These are phyloP conservation scores for Gastrophryne carolinensis DNA, from an alignment of 2,797 vertebrate species.

Conservation along the genomic window DNA sequence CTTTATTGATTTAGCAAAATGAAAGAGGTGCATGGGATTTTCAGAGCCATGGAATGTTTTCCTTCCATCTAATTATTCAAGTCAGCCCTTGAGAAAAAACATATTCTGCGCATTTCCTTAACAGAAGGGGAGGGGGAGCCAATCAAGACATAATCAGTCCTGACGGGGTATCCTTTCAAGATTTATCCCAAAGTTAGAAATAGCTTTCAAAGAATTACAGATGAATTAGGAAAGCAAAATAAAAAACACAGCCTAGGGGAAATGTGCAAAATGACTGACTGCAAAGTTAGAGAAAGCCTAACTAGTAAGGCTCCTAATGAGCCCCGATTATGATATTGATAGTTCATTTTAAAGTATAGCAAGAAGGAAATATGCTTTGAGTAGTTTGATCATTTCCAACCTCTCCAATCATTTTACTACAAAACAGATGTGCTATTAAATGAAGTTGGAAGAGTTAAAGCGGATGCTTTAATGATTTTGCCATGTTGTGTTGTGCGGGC, in stretches of 20 bases:
- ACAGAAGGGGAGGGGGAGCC: slow-evolving; percentile 22
- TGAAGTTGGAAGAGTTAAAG: slow-evolving; percentile 48
- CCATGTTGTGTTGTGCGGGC: slow-evolving; percentile 27
- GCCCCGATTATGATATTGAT: slow-evolving; percentile 50
- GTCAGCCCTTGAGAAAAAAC: slow-evolving; percentile 50
- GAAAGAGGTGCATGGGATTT: slow-evolving; percentile 30
- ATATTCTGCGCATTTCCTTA: slow-evolving; percentile 48
- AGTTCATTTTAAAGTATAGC: slow-evolving; percentile 45
- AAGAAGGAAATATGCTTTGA: slow-evolving; percentile 47
- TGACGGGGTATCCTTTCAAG: slow-evolving; percentile 50
- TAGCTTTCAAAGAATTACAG: slow-evolving; percentile 52
- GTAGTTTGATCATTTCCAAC: slow-evolving; percentile 47
- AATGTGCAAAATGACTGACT: slow-evolving; percentile 36
- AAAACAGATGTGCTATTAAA: slow-evolving; percentile 46
- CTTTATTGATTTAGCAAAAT: slow-evolving; percentile 32
- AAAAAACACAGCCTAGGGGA: slow-evolving; percentile 43
- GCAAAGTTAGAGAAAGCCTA: slow-evolving; percentile 31
- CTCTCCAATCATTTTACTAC: slow-evolving; percentile 48
- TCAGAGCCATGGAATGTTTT: slow-evolving; percentile 31
- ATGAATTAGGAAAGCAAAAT: slow-evolving; percentile 46
- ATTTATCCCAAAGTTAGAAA: slow-evolving; percentile 53
- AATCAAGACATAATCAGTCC: slow-evolving; percentile 49
- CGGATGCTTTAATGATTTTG: slow-evolving; percentile 45
- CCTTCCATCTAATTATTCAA: slow-evolving; percentile 43
- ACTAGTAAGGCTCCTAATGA: slow-evolving; percentile 37